These are phyloP conservation scores for Ormyrus labotus DNA, from an alignment of 2,888 invertebrate genomes.

Conservation along the genomic window DNA sequence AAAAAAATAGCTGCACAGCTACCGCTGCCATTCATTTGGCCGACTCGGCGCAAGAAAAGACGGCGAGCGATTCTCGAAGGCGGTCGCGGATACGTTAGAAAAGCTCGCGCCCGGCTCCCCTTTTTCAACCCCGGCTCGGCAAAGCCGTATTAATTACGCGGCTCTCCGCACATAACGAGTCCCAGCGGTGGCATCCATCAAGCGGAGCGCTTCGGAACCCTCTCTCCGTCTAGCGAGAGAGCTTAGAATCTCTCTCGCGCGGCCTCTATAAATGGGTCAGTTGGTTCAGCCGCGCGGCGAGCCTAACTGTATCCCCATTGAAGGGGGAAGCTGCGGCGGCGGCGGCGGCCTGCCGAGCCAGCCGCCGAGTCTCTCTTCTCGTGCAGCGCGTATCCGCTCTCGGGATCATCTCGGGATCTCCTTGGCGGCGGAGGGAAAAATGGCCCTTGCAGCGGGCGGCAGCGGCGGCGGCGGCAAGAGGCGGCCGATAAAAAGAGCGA, in stretches of 20 bases:
- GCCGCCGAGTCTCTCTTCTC: not conserved
- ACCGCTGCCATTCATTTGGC: too few relatives aligned
- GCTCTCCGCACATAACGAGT: slow-evolving; percentile 50
- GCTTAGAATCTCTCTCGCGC: not conserved
- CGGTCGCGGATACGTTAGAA: not conserved
- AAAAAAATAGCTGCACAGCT: not conserved
- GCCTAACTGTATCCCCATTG: slow-evolving; percentile 56
- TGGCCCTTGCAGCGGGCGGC: not conserved
- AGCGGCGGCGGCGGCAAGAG: not conserved
- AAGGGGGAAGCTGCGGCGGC: slow-evolving; percentile 14
- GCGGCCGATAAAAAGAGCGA: slow-evolving; percentile 41
- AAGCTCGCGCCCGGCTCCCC: not conserved
- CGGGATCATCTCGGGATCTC: slow-evolving; percentile 2
- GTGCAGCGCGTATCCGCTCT: not conserved
- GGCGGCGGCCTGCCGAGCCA: slow-evolving; percentile 7
- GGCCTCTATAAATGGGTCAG: slow-evolving; percentile 58
- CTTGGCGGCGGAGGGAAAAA: not conserved
- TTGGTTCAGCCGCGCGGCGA: slow-evolving; percentile 38
- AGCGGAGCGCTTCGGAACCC: not conserved
- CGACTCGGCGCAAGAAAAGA: not conserved
- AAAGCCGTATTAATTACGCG: slow-evolving; percentile 50
- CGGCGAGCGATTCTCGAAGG: not conserved
- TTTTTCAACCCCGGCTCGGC: slow-evolving; percentile 28
- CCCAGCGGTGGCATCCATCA: slow-evolving; percentile 56
- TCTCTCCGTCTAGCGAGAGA: slow-evolving; percentile 10